These are phyloP conservation scores for Carlito syrichta DNA, from an alignment of 2,113 vertebrate genomes.

Conservation along the genomic window DNA sequence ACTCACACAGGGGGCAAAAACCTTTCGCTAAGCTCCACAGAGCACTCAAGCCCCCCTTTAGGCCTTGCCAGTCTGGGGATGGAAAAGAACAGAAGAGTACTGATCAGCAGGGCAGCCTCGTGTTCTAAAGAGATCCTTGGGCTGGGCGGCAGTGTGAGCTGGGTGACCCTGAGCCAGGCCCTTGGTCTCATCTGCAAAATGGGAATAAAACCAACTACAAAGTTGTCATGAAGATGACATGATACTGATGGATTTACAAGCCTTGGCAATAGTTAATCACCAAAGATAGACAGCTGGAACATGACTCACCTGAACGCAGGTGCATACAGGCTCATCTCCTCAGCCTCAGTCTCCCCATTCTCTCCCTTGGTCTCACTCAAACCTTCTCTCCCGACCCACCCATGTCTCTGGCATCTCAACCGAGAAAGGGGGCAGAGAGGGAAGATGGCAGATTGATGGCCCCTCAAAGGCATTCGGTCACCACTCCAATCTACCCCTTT, in stretches of 20 bases:
- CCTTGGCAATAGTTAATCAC: neutral
- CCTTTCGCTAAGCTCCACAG: neutral
- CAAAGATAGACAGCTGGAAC: neutral
- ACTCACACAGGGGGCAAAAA: neutral
- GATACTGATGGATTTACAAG: neutral
- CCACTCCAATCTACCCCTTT: neutral
- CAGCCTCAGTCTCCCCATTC: neutral
- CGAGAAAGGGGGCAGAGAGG: neutral
- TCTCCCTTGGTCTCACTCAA: neutral
- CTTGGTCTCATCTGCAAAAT: neutral
- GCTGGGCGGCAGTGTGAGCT: neutral
- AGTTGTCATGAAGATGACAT: neutral
- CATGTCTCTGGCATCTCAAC: neutral
- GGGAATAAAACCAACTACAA: neutral
- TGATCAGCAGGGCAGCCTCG: neutral
- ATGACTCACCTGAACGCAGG: fast-evolving
- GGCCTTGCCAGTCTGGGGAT: neutral
- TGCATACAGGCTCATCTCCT: neutral
- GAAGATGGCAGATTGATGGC: neutral
- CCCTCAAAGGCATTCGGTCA: neutral
- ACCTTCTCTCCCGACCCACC: neutral
- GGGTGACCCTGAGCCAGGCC: neutral
- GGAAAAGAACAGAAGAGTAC: neutral
- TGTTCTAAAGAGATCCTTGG: neutral
- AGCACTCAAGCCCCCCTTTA: neutral